Evolutionary conservation across 1,140 invertebrate species (phyloP).

Genomic region (Heliconius himera): DNA sequence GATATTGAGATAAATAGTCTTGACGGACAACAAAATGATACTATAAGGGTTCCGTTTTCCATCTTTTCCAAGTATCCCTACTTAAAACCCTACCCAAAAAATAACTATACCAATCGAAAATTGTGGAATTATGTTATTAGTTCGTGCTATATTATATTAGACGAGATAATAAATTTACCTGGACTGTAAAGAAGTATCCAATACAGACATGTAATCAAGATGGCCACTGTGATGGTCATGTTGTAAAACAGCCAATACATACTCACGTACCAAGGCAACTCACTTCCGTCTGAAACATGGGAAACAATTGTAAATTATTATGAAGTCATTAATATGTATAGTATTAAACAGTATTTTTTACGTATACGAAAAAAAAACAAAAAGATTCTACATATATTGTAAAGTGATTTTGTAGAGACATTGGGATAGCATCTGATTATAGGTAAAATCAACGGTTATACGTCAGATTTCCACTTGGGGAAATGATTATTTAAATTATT

Average conservation of each 20-base stretch:
- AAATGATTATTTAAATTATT: too few relatives aligned
- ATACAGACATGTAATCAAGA: constrained; percentile 85
- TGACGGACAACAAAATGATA: background rate
- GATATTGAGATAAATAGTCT: background rate
- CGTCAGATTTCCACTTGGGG: too few relatives aligned
- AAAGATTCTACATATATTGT: too few relatives aligned
- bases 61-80: background rate
- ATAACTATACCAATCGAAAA: too few relatives aligned
- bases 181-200: constrained; percentile 83
- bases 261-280: constrained; percentile 68
- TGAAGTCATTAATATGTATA: too few relatives aligned
- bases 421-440: too few relatives aligned
- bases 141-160: background rate
- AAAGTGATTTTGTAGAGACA: too few relatives aligned
- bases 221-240: constrained; percentile 80
- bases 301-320: too few relatives aligned
- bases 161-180: constrained; percentile 40
- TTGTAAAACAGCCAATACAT: constrained; percentile 85
- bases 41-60: background rate
- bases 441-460: too few relatives aligned
- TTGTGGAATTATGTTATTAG: background rate
- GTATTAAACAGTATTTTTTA: too few relatives aligned
- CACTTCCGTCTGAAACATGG: constrained; percentile 49
- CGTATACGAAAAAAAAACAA: too few relatives aligned
- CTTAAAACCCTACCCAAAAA: too few relatives aligned